Base-by-base conservation (phyloP, 2,888 invertebrate genomes). In the Odontocolon sp. region DNA sequence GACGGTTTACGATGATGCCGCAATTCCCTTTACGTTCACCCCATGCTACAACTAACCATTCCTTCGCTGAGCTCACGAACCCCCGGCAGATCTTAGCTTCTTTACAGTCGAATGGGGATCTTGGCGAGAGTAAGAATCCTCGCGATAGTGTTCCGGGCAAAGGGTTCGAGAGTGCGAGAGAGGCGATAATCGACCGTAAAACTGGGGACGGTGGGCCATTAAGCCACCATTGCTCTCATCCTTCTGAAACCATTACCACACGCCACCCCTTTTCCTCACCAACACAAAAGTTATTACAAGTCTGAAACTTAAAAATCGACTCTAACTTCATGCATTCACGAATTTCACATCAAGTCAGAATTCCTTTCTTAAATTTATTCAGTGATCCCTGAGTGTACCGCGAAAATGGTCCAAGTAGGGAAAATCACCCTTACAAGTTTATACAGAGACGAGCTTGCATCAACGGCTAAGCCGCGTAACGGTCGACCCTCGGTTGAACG, bases 151-250 rank as follows among this genome's bases (percentile, higher is more conserved):
- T 77, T 77, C 73, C 52, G 71, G 68, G 66, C 71, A 81, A 81
- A 80, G 81, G 81, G 81, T 81, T 79, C 59, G 61, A n/a, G 56
- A 66, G 73, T n/a, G 50, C 47, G 61, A 56, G 72, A 77, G 73
- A 63, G 80, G 83, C 83, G 88, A 89, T 89, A 89, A 89, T 89
- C 88, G 89, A 86, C 88, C 88, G 86, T 88, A 89, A 89, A 89
- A 84, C 83, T 82, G 79, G 81, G 81, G 81, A 84, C 82, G 81
- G 83, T 82, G 74, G 75, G 74, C 81, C 83, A 86, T 84, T 85
- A 85, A 81, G 79, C 77, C 57, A 74, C 72, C 81, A 71, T 81
- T 79, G 80, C 71, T 69, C 67, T 70, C 77, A 68, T 77, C 68
- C 77, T 63, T 59, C 56, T 66, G 67, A 71, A 76, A 80, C 82